Evolutionary conservation across 2,888 invertebrate species (phyloP).

Genomic region (Neoitamus cyanurus): DNA sequence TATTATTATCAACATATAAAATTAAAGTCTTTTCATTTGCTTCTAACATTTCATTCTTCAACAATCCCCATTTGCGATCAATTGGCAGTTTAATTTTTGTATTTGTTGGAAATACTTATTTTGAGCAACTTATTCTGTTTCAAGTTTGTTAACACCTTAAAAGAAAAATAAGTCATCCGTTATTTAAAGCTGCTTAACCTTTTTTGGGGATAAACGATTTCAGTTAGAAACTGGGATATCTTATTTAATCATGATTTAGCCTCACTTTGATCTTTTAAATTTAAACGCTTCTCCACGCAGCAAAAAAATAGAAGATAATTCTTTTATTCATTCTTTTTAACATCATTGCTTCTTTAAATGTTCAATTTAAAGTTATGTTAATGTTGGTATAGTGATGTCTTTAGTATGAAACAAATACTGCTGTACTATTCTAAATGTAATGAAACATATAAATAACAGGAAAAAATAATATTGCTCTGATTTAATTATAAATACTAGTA

Average conservation of each 20-base stretch:
- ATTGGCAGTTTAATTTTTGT: slow-evolving; percentile 40
- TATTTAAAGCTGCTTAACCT: neutral
- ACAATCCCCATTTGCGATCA: slow-evolving; percentile 41
- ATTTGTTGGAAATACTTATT: slow-evolving; percentile 31
- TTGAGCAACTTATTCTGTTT: slow-evolving; percentile 44
- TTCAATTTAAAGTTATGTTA: neutral
- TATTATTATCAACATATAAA: slow-evolving; percentile 38
- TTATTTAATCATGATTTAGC: neutral
- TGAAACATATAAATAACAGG: neutral
- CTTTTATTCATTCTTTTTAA: neutral
- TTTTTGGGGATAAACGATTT: slow-evolving; percentile 20
- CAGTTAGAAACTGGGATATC: slow-evolving; percentile 23
- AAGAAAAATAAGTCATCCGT: slow-evolving; percentile 37
- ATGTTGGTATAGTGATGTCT: neutral
- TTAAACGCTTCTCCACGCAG: neutral
- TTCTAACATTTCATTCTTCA: slow-evolving; percentile 35
- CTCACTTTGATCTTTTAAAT: neutral
- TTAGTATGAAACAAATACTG: neutral
- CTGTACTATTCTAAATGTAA: neutral
- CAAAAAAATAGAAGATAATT: neutral
- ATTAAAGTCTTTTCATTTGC: slow-evolving; percentile 45
- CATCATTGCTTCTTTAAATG: neutral
- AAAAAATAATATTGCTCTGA: too few relatives aligned
- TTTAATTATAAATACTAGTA: too few relatives aligned
- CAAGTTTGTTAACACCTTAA: slow-evolving; percentile 45